phyloP scores from a whole-genome alignment of 2,888 invertebrate species.

The Pristionchus fissidentatus region DNA sequence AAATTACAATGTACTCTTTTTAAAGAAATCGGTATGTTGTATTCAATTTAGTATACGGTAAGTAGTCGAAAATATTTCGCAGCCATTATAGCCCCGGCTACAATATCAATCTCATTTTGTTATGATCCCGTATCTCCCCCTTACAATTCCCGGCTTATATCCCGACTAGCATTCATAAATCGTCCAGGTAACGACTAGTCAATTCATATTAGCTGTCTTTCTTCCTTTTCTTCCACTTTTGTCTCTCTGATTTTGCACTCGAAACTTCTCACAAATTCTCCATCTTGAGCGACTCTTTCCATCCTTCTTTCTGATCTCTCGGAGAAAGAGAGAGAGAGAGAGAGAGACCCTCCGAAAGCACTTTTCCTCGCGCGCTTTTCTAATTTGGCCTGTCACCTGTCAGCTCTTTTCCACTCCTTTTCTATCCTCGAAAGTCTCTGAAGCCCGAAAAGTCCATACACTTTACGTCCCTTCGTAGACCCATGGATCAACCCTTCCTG shows the following conservation, averaged over 20 bases:
- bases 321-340: too few species aligned
- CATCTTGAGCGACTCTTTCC: neutral
- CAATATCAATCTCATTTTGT: too few species aligned
- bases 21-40: too few species aligned
- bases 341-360: neutral
- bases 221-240: neutral
- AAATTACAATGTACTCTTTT: too few species aligned
- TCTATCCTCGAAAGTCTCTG: neutral
- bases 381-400: conserved; percentile 47
- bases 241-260: neutral
- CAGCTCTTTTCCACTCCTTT: neutral
- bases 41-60: too few species aligned
- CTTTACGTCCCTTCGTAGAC: neutral
- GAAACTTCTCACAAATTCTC: neutral
- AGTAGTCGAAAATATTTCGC: too few species aligned
- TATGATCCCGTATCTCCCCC: neutral
- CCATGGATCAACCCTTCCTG: neutral
- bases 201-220: too few species aligned
- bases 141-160: neutral
- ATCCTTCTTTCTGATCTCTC: conserved; percentile 28
- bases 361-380: neutral
- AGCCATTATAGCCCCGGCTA: too few species aligned
- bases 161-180: too few species aligned
- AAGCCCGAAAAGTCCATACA: neutral
- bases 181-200: too few species aligned